Conservation (phyloP, 2,113 vertebrate species). For the Nesogale talazaci region DNA sequence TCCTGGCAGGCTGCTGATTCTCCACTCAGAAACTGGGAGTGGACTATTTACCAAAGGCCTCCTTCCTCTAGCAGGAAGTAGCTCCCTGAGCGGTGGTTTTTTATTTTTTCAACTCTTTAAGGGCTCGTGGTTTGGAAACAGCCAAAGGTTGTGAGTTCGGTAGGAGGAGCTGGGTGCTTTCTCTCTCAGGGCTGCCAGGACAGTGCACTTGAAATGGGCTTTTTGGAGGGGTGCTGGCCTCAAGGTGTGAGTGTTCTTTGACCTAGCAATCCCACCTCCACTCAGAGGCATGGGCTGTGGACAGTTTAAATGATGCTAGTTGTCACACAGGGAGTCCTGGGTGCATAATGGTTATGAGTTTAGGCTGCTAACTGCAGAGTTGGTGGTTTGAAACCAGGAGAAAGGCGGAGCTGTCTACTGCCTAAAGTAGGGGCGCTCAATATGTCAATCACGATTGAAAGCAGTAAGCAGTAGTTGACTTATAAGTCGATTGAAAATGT, state of each 20-base stretch:
- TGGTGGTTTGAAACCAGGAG: too few relatives aligned
- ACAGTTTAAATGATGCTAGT: neutral
- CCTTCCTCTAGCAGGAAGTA: slow-evolving; percentile 78
- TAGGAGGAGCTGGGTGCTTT: slow-evolving; percentile 53
- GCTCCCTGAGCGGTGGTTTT: slow-evolving; percentile 55
- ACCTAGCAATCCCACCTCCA: slow-evolving; percentile 63
- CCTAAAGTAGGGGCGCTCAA: too few relatives aligned
- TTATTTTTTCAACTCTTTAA: slow-evolving; percentile 63
- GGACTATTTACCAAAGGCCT: slow-evolving; percentile 70
- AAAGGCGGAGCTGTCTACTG: too few relatives aligned
- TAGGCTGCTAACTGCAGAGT: neutral
- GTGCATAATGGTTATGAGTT: slow-evolving; percentile 60
- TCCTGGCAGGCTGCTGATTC: neutral
- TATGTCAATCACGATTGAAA: too few relatives aligned
- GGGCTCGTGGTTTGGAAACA: slow-evolving; percentile 73
- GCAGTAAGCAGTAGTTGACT: too few relatives aligned
- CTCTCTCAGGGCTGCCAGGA: neutral
- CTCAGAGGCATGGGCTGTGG: neutral
- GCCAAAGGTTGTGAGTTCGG: slow-evolving; percentile 52
- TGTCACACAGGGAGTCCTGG: slow-evolving; percentile 62
- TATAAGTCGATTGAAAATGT: too few relatives aligned
- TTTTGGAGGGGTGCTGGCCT: slow-evolving; percentile 53
- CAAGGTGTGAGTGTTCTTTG: slow-evolving; percentile 18
- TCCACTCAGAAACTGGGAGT: slow-evolving; percentile 70
- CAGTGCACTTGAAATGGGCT: slow-evolving; percentile 36